These are phyloP conservation scores for Plecturocebus donacophilus DNA, from an alignment of 2,113 vertebrate genomes.

Conservation along the genomic window DNA sequence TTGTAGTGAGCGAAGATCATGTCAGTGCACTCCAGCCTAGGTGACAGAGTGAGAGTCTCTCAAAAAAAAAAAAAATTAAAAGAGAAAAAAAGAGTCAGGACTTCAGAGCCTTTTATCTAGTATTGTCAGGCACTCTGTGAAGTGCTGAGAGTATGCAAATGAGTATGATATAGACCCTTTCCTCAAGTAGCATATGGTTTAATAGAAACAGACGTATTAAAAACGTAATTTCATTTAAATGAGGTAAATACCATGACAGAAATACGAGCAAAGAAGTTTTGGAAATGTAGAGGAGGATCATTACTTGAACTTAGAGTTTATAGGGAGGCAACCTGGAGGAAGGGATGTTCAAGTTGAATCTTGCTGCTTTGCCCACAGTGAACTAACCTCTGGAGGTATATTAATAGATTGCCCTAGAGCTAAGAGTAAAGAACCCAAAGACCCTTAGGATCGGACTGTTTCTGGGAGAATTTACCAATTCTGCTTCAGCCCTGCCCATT, in stretches of 20 bases:
- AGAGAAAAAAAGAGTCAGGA: not conserved
- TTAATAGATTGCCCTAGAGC: not conserved
- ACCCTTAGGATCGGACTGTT: not conserved
- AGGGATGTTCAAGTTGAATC: not conserved
- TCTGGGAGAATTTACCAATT: not conserved
- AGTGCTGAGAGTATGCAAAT: constrained; percentile 6
- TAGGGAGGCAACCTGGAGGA: not conserved
- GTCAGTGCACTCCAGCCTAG: too few species aligned
- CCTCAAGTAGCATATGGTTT: not conserved
- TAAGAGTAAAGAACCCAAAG: constrained; percentile 3
- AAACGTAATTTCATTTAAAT: constrained; percentile 30
- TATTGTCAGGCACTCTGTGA: not conserved
- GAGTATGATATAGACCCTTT: not conserved
- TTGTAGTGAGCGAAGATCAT: too few species aligned
- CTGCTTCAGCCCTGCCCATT: not conserved
- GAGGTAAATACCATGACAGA: constrained; percentile 13
- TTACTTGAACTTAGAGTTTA: not conserved
- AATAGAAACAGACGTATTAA: constrained; percentile 28
- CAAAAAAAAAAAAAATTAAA: not conserved
- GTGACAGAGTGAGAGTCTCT: too few species aligned
- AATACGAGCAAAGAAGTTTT: not conserved
- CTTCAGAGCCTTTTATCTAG: not conserved
- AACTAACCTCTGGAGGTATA: not conserved
- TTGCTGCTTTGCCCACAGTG: not conserved
- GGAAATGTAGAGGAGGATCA: not conserved